Evolutionary conservation across 2,888 invertebrate species (phyloP).

Genomic region (Brachypterus glaber): DNA sequence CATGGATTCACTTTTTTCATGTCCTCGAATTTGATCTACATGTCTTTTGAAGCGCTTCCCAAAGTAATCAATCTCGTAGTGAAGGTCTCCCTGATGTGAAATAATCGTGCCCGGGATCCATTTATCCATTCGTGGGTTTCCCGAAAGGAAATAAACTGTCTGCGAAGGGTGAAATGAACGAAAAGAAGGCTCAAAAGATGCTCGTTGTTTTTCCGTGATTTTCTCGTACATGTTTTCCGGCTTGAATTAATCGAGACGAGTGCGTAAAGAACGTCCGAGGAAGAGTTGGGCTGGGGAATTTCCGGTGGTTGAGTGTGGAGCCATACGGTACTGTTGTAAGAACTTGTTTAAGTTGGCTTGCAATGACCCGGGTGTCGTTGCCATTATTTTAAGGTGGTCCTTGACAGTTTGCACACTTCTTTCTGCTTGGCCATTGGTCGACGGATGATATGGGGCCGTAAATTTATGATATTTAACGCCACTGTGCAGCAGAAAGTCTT

Average conservation of each 20-base stretch:
- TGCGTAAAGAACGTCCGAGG: slow-evolving; percentile 11
- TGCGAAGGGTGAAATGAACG: slow-evolving; percentile 3
- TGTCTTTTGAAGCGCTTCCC: slow-evolving; percentile 9
- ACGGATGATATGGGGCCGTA: slow-evolving; percentile 16
- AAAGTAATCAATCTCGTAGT: slow-evolving; percentile 8
- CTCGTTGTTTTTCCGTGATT: slow-evolving; percentile 11
- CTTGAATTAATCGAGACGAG: slow-evolving; percentile 12
- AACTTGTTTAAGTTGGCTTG: slow-evolving; percentile 2
- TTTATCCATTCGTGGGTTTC: slow-evolving; percentile 11
- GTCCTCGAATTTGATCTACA: slow-evolving; percentile 10
- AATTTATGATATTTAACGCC: slow-evolving; percentile 18
- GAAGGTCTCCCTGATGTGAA: slow-evolving; percentile 10
- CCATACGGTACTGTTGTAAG: slow-evolving; percentile 12
- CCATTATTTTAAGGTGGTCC: slow-evolving; percentile 7
- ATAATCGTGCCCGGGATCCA: slow-evolving; percentile 12
- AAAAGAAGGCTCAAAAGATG: slow-evolving; percentile 4
- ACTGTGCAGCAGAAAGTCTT: slow-evolving; percentile 17
- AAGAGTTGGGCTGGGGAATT: slow-evolving; percentile 16
- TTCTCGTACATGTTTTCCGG: slow-evolving; percentile 2
- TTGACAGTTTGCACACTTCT: slow-evolving; percentile 16
- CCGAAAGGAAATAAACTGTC: too few species aligned
- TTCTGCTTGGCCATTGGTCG: slow-evolving; percentile 24
- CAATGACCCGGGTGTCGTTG: slow-evolving; percentile 2
- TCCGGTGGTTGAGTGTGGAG: slow-evolving; percentile 15
- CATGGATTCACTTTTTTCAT: too few species aligned